Base-by-base conservation (phyloP, 1,140 invertebrate genomes). In the Lordiphosa collinella region DNA sequence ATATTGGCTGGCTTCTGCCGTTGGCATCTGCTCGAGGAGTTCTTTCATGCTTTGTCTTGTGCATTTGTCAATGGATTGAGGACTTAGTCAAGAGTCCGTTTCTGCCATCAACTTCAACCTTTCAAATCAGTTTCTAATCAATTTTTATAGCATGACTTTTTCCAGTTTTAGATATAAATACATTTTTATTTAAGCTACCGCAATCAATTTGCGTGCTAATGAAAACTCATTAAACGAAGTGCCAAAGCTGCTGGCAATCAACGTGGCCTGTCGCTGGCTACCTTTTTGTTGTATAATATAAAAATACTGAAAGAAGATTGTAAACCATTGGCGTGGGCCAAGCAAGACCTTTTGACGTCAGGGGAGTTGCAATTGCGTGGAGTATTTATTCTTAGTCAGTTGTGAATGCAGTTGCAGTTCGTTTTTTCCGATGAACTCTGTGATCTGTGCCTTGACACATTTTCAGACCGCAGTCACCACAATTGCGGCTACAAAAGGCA, bases 391-490 rank as follows among this genome's bases (percentile, higher is more conserved):
- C 63, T 66, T 50, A 11, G 38, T 32, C 22, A 29, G 29, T 12
- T 44, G 11, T 29, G 22, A 44, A 54, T 40, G 40, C 49, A 64
- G 36, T 14, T 22, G 6, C n/a, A 14, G 8, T 10, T 47, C 0
- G 13, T 34, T 14, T 34, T 32, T 35, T 6, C 13, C 18, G 55
- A 32, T 57, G 55, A 57, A 51, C 47, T 32, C 55, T 40, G 40
- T 67, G 66, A 63, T 46, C 63, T 47, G 54, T 38, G 63, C 70
- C 70, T 74, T 74, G 70, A 74, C 70, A 74, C 31, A 73, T 74
- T 74, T 74, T 67, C 18, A 31, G 41, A 51, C 31, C 12, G 48
- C 44, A 43, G 29, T 46, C 58, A 61, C 57, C 51, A 52, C 70
- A 73, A 67, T 61, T 67, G 56, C 59, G 56, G 69, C 46, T 51